phyloP scores from a whole-genome alignment of 2,888 invertebrate species.

The Agapetus fuscipes region DNA sequence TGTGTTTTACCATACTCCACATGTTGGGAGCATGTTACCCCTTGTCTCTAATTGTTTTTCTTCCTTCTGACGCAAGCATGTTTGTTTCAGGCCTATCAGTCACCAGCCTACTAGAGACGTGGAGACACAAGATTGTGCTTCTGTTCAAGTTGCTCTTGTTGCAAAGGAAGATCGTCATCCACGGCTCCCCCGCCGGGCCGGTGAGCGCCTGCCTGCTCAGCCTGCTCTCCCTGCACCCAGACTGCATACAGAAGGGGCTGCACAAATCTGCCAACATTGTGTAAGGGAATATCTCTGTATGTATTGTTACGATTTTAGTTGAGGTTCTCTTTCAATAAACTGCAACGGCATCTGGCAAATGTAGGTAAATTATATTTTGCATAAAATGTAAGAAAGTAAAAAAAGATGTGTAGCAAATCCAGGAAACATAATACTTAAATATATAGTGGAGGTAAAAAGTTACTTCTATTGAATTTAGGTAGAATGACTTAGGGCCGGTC shows the following conservation, averaged over 20 bases:
- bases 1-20: too few species aligned
- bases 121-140: slow-evolving; percentile 86
- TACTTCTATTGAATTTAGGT: too few species aligned
- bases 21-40: too few species aligned
- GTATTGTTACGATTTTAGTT: neutral
- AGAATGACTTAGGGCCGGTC: too few species aligned
- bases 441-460: too few species aligned
- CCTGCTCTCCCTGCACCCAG: slow-evolving; percentile 82
- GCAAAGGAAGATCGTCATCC: slow-evolving; percentile 82
- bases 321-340: neutral
- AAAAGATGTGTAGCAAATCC: too few species aligned
- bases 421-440: too few species aligned
- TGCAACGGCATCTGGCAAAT: neutral
- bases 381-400: neutral
- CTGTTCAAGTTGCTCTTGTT: slow-evolving; percentile 87
- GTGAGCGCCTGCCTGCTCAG: slow-evolving; percentile 81
- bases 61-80: too few species aligned
- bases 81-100: slow-evolving; percentile 65
- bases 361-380: neutral
- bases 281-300: slow-evolving; percentile 41
- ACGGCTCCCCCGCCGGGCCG: slow-evolving; percentile 85
- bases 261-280: slow-evolving; percentile 72
- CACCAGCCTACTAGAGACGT: slow-evolving; percentile 69
- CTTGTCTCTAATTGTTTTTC: too few species aligned
- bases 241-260: slow-evolving; percentile 77